Evolutionary conservation across 2,113 vertebrate genomes (phyloP).

Genomic region (Synchiropus splendidus): DNA sequence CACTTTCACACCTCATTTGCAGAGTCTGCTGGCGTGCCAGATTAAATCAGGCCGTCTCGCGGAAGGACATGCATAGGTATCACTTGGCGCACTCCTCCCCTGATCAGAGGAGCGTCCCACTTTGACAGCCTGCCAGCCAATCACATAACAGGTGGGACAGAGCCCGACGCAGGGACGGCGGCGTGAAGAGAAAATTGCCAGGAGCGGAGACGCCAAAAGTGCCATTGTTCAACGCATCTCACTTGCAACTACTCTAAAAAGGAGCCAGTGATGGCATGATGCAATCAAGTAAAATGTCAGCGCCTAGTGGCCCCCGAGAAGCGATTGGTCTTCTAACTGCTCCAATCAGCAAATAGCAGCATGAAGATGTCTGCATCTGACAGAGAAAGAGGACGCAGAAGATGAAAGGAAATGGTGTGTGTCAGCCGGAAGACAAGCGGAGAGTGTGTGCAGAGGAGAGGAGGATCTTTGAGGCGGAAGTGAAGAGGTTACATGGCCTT

Average conservation of each 20-base stretch:
- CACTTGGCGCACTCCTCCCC: constrained; percentile 3
- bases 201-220: constrained; percentile 7
- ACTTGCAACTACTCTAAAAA: constrained; percentile 23
- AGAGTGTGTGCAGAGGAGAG: constrained; percentile 15
- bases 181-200: constrained; percentile 1
- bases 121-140: constrained; percentile 11
- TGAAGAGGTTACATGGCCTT: constrained; percentile 51
- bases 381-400: constrained; percentile 10
- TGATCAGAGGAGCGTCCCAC: constrained; percentile 11
- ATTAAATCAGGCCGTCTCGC: constrained; percentile 21
- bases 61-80: constrained; percentile 7
- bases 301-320: constrained; percentile 52
- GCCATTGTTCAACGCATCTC: constrained; percentile 21
- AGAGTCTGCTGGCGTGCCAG: constrained; percentile 23
- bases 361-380: constrained; percentile 46
- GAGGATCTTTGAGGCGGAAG: constrained; percentile 30
- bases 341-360: constrained; percentile 61
- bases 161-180: neutral
- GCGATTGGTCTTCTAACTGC: constrained; percentile 54
- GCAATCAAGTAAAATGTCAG: constrained; percentile 64
- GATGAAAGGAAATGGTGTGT: constrained; percentile 17
- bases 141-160: neutral
- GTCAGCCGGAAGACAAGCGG: constrained; percentile 13
- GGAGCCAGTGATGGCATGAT: constrained; percentile 36
- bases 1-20: constrained; percentile 55